Conservation (phyloP, 1,140 invertebrate species). For the Aricia agestis region DNA sequence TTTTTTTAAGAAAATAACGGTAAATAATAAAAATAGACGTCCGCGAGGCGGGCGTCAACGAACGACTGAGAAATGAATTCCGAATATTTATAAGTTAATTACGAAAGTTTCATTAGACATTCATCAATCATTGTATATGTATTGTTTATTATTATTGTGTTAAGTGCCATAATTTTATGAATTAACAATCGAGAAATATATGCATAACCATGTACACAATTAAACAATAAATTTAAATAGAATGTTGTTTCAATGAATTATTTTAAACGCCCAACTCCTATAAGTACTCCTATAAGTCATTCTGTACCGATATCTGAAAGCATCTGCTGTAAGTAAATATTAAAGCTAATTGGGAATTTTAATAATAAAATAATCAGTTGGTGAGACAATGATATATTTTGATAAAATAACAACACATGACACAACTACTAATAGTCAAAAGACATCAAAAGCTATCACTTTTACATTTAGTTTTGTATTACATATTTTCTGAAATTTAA, state of each 20-base stretch:
- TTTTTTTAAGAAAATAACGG: conserved; percentile 60
- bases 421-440: not conserved
- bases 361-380: conserved; percentile 20
- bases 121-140: conserved; percentile 55
- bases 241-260: conserved; percentile 51
- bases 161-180: conserved; percentile 76
- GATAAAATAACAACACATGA: not conserved
- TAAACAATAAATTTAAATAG: conserved; percentile 65
- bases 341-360: not conserved
- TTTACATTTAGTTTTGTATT: not conserved
- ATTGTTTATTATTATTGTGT: conserved; percentile 69
- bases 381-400: not conserved
- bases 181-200: conserved; percentile 73
- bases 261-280: not conserved
- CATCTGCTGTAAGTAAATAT: too few relatives aligned
- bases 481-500: not conserved
- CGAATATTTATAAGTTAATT: conserved; percentile 69
- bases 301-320: too few relatives aligned
- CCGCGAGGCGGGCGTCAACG: conserved; percentile 59
- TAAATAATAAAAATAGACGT: conserved; percentile 59
- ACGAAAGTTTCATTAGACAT: conserved; percentile 60
- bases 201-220: conserved; percentile 75
- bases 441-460: conserved; percentile 5
- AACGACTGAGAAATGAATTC: conserved; percentile 74
- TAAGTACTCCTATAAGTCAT: too few relatives aligned